Base-by-base conservation (phyloP, 2,888 invertebrate species). In the Heliothis peltigera region DNA sequence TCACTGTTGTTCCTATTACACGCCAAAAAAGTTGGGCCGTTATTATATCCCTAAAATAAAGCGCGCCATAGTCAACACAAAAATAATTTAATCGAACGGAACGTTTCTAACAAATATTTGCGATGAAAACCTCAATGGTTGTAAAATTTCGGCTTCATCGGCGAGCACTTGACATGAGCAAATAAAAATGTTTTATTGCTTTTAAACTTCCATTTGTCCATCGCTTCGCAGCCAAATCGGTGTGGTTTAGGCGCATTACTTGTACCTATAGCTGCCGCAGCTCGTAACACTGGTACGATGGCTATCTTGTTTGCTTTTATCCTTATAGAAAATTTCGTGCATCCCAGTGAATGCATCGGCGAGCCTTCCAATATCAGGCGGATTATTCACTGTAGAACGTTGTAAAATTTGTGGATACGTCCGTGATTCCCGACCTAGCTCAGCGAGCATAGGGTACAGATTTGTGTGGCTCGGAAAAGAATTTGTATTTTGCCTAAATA, bases 291-390 rank as follows among this genome's bases (percentile, higher is more conserved):
- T 89, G 91, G 87, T 89, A 84, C 90, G 91, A 93, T 92, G 91
- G 91, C 89, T 91, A 94, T 93, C 95, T 92, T 94, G 94, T 94
- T 94, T 93, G 93, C 94, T 93, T 93, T 94, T 94, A 94, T 94
- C 92, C 93, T 94, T 94, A 94, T 94, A 94, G 93, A 94, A 94
- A 94, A 94, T 93, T 94, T 93, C 87, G 93, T 93, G 92, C 93
- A 94, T 93, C 90, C 90, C 91, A 89, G 89, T 91, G 94, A 92
- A 93, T 94, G 94, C 94, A 93, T 89, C 91, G 91, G 85, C 91
- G 88, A 86, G 92, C 91, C 92, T 91, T 94, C 93, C 94, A 94
- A 94, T 94, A 94, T 94, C 92, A 91, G 88, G 84, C 83, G 92
- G 94, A 94, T 94, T 92, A 94, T 92, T 88, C 89, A 82, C 82